Conservation (phyloP, 1,140 invertebrate species). For the Drosophila pandora region DNA sequence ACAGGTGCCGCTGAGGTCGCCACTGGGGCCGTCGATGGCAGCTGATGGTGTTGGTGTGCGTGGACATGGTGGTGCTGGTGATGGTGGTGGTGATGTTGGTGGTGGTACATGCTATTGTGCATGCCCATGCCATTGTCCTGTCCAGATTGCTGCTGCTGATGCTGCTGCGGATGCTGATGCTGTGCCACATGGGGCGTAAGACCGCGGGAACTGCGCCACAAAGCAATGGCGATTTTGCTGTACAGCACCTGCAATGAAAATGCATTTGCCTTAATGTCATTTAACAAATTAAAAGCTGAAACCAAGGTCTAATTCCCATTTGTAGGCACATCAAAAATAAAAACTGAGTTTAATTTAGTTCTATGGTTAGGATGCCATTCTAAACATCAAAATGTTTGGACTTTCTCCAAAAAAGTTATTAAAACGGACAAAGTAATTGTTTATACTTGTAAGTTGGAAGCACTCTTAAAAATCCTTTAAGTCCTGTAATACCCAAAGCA, state of each 20-base stretch:
- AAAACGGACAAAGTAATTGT: too few species aligned
- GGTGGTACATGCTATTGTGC: constrained; percentile 82
- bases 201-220: constrained; percentile 88
- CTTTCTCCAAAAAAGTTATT: too few species aligned
- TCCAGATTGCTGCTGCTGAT: constrained; percentile 35
- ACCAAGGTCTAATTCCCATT: background rate
- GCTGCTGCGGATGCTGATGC: constrained; percentile 56
- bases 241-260: constrained; percentile 86
- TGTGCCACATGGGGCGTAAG: constrained; percentile 84
- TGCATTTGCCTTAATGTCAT: constrained; percentile 11
- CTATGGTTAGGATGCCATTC: too few species aligned
- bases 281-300: constrained; percentile 6
- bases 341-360: background rate
- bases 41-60: constrained; percentile 1
- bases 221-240: constrained; percentile 89
- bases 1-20: constrained; percentile 15
- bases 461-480: background rate
- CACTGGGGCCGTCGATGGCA: constrained; percentile 31
- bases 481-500: background rate
- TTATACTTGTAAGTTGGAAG: background rate
- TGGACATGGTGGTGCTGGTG: constrained; percentile 38
- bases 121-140: constrained; percentile 71
- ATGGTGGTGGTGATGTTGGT: constrained; percentile 62
- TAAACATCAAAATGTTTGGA: too few species aligned
- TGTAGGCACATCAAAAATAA: background rate